Evolutionary conservation across 2,797 vertebrate genomes (phyloP), one percentile per base, ranked within the genome.

Genomic region (Pempheris klunzingeri): DNA sequence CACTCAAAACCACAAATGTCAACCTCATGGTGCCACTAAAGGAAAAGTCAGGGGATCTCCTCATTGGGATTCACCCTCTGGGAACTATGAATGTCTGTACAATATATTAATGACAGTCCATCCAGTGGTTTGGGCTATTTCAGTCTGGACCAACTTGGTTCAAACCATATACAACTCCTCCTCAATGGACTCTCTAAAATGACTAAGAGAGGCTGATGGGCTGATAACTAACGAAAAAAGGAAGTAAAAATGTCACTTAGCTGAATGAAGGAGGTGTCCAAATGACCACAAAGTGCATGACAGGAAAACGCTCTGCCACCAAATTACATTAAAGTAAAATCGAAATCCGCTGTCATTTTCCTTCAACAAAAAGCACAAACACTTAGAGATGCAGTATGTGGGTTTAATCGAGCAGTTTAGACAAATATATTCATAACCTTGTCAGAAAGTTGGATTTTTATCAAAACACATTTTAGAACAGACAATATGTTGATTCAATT

Each of bases 401-500:
- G 32, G 41, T 52, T 81, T 62, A 64, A 43, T 66, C 50, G 12
- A 50, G 22, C 15, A 43, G 36, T 64, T 60, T 17, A 53, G 22
- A 65, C 54, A 49, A 82, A 79, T 38, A 26, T 64, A 72, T 78
- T 77, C 58, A 63, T 69, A 28, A 79, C 47, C 30, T 54, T 63
- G 28, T 75, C 47, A 54, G 41, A 68, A 52, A 59, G 54, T 75
- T 66, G 69, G 24, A 65, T 73, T 75, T 66, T 73, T 41, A 57
- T 75, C 24, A 32, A 52, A 85, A 53, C 12, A 26, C 41, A 28
- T 75, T 69, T 69, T 38, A 73, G 20, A 34, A 53, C 26, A 43
- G 14, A 67, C 55, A 66, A 38, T 17, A 18, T 67, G 59, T 73
- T 54, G 58, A 82, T 83, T 81, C 49, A 54, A 64, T 86, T 75